phyloP scores from a whole-genome alignment of 2,113 vertebrate species.

The Sclerurus mexicanus region DNA sequence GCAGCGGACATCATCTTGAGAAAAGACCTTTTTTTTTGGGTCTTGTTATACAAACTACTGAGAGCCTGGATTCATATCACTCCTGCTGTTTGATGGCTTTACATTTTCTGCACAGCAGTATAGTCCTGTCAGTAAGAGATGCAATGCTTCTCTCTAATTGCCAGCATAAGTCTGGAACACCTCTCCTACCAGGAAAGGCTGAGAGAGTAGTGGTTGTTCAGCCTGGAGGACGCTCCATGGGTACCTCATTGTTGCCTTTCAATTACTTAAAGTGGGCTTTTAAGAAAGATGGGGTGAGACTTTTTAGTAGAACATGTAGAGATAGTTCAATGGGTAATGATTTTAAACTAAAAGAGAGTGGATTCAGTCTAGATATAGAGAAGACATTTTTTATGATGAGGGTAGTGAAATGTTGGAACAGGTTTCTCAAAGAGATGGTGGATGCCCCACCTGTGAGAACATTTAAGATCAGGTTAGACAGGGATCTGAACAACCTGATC shows the following conservation, averaged over 20 bases:
- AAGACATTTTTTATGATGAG: background rate
- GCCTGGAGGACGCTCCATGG: background rate
- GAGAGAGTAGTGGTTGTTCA: background rate
- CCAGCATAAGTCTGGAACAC: background rate
- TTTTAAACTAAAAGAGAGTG: background rate
- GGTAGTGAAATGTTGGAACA: background rate
- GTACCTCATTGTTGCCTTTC: background rate
- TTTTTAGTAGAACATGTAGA: background rate
- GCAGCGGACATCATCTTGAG: background rate
- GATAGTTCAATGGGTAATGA: rapidly evolving
- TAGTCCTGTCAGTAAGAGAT: background rate
- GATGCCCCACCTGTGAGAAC: background rate
- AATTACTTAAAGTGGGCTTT: background rate
- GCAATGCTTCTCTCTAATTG: background rate
- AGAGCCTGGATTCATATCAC: background rate
- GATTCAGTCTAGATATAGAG: background rate
- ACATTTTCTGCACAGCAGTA: background rate
- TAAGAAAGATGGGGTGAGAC: background rate
- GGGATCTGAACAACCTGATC: background rate
- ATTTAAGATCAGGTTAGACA: background rate
- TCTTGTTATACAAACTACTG: background rate
- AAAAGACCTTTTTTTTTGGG: background rate
- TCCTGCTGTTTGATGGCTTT: background rate
- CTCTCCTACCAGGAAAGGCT: background rate
- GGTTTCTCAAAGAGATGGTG: background rate